These are phyloP conservation scores for Andrena minutula DNA, from an alignment of 2,888 invertebrate species.

Conservation along the genomic window DNA sequence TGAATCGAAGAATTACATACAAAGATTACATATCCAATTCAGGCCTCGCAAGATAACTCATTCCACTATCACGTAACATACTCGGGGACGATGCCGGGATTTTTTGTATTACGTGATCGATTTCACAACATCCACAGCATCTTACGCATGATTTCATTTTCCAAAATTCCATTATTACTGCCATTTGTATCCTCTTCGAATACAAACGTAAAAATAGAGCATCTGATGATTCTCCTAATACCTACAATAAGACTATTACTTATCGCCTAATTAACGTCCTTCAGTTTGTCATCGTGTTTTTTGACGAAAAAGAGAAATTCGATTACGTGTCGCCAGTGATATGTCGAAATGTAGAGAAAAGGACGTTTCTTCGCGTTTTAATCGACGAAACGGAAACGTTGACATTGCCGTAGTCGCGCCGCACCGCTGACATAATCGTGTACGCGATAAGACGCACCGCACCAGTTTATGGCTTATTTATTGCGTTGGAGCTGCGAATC, in stretches of 20 bases:
- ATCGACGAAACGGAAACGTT: neutral
- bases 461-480: conserved; percentile 23
- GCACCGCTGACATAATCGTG: conserved; percentile 31
- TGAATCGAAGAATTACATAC: conserved; percentile 43
- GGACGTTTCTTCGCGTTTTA: neutral
- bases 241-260: neutral
- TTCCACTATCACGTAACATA: conserved; percentile 13
- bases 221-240: neutral
- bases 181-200: neutral
- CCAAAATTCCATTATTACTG: neutral
- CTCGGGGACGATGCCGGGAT: neutral
- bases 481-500: conserved; percentile 17
- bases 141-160: neutral
- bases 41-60: neutral
- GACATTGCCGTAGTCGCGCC: neutral
- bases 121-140: conserved; percentile 33
- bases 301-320: conserved; percentile 40
- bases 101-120: conserved; percentile 48
- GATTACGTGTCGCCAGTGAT: neutral
- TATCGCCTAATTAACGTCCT: neutral
- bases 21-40: neutral
- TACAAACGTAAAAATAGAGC: neutral
- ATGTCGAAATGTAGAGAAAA: conserved; percentile 12
- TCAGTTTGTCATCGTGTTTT: conserved; percentile 1
- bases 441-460: neutral